These are phyloP conservation scores for Agrotis segetum DNA, from an alignment of 2,888 invertebrate species.

Conservation along the genomic window DNA sequence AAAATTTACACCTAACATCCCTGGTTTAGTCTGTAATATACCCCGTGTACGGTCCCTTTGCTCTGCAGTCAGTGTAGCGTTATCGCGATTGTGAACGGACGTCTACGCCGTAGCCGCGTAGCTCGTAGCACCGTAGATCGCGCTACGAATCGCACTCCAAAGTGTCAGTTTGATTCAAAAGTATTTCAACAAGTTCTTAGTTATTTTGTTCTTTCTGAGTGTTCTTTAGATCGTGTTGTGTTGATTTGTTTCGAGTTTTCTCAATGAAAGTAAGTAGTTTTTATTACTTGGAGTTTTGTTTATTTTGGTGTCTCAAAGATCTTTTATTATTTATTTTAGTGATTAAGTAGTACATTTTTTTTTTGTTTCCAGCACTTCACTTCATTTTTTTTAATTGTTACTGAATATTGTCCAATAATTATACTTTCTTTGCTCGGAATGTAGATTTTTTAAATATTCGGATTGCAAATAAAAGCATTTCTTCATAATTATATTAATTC, in stretches of 20 bases:
- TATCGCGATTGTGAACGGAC: slow-evolving; percentile 73
- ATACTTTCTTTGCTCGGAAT: not conserved
- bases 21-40: slow-evolving; percentile 52
- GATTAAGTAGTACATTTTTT: slow-evolving; percentile 8
- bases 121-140: slow-evolving; percentile 65
- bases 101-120: slow-evolving; percentile 76
- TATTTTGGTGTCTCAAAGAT: slow-evolving; percentile 38
- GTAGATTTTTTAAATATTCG: too few relatives aligned
- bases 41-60: slow-evolving; percentile 51
- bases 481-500: too few relatives aligned
- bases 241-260: slow-evolving; percentile 35
- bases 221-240: slow-evolving; percentile 55
- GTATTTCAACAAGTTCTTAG: slow-evolving; percentile 18
- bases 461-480: too few relatives aligned
- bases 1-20: slow-evolving; percentile 66
- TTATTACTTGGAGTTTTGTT: slow-evolving; percentile 52
- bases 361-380: not conserved
- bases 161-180: slow-evolving; percentile 52
- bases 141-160: slow-evolving; percentile 49
- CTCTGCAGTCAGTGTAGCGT: slow-evolving; percentile 75
- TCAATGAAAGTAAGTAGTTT: slow-evolving; percentile 59
- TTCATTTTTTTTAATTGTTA: not conserved
- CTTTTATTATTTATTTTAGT: slow-evolving; percentile 42
- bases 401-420: not conserved
- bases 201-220: slow-evolving; percentile 39